Base-by-base conservation (phyloP, 2,113 vertebrate genomes). In the Plestiodon gilberti region DNA sequence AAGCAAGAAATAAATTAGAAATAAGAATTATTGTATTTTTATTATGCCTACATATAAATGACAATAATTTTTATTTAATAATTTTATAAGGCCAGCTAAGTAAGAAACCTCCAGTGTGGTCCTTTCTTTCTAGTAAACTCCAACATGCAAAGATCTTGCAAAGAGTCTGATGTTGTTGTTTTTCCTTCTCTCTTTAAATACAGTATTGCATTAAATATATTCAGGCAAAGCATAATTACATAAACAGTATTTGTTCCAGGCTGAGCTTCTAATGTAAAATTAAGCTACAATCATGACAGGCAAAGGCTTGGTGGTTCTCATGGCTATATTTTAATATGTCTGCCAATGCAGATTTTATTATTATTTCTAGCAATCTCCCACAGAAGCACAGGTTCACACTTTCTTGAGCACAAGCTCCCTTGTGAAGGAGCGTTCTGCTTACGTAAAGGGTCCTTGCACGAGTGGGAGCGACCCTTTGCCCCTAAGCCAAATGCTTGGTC, bases 211-310 rank as follows among this genome's bases (percentile, higher is more conserved):
- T 80, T 33, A 33, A 71, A 71, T 48, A 43, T 52, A 64, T n/a
- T 79, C 40, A 35, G 20, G 23, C 3, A 82, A 15, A 23, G 11
- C 38, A 0, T 70, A 0, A 61, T 81, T 65, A 52, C 20, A 30
- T 76, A 55, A 65, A 77, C 9, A 48, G 30, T 65, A 13, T 33
- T 71, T 62, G 9, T 4, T 88, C 28, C 5, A 59, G 40, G 8
- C 2, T 91, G n/a, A 84, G 75, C 3, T 71, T 86, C 81, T 76
- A 80, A 74, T 87, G 40, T 75, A 38, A 82, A 86, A 75, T 83
- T 79, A 73, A 83, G 17, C 55, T 57, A 14, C 55, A 57, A 57
- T 57, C 5, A 57, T 57, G 10, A 10, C 33, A 83, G 38, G 28
- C 43, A 64, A 78, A 86, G 40, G 3, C 57, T 15, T 8, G 40